Evolutionary conservation across 2,797 vertebrate genomes (phyloP), one percentile per base, ranked within the genome.

Genomic region (Microctenopoma lineatum): DNA sequence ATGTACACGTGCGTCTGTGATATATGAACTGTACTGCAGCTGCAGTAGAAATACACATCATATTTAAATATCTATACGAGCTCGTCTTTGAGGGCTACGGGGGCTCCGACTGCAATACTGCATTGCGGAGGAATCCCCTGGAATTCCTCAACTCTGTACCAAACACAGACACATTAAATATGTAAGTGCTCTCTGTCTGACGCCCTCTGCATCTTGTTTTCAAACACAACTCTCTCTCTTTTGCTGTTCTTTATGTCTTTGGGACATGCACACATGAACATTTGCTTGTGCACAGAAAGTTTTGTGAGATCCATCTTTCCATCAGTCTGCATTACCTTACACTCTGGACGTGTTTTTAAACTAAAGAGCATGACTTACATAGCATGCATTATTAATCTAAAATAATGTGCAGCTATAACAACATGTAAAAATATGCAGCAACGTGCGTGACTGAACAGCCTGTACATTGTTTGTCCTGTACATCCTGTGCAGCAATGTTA

Each of bases 61-160:
- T 52, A 83, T 74, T 65, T 80, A 41, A 84, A 84, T 80, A 79
- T 83, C 77, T 66, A 66, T 66, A 80, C 14, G 10, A 68, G 73
- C 77, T 64, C 56, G 44, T 32, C 45, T 68, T 54, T 50, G 59
- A 70, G 13, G 73, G 51, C 63, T 64, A 71, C 50, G 41, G 34
- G 76, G 75, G 68, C 46, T 83, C 61, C 72, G 32, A 56, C 56
- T 51, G 77, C 52, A 59, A 25, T 76, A 42, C 88, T 91, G 90
- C 87, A 91, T 64, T 91, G 88, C 89, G 36, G 89, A 87, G 85
- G 82, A 83, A 81, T 89, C 75, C 85, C 87, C 55, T 73, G 78
- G 77, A 90, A 82, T 75, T 61, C 63, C 72, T 87, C 58, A 39
- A 64, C 66, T 61, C 56, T 63, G 67, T 55, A 44, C 69, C 42